Base-by-base conservation (phyloP, 2,113 vertebrate genomes). In the Acinonyx jubatus region DNA sequence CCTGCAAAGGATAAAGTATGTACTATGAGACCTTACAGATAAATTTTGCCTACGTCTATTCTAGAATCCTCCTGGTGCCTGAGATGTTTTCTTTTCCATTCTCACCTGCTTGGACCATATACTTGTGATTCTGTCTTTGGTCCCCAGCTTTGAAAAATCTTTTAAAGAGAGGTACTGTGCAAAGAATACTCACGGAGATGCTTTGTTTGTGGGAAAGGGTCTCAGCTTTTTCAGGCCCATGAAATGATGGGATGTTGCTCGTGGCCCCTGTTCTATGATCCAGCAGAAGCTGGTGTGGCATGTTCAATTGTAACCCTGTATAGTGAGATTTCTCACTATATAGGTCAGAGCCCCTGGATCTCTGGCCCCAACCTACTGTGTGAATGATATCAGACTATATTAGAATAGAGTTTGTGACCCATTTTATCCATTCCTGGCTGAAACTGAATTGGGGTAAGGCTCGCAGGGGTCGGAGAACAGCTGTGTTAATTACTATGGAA, bases 401-500 rank as follows among this genome's bases (percentile, higher is more conserved):
- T 89, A 95, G n/a, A 95, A 90, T 94, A 52, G 65, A 45, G 93
- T 92, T 97, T 73, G 86, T 97, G 76, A 95, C 97, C 89, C 76
- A 95, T 85, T 97, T 98, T 98, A 94, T 95, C 88, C 92, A 2
- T 81, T 91, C 33, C 87, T 74, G 8, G 86, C 73, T 83, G 83
- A 84, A 55, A 93, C 61, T 91, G 94, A 97, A 98, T 94, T 78
- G 90, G 96, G 96, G 88, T 97, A 88, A 93, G 63, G 4, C 41
- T 52, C 9, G 33, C 65, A 33, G 4, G 31, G 31, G 13, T 12
- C 63, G 33, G 25, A 25, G 57, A 97, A 48, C 92, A 97, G 93
- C 94, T 98, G 85, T 78, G 61, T 96, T 96, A 85, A 96, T 98
- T 86, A 97, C 85, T 97, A 6, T 8, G 41, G 69, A 82, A 38